These are phyloP conservation scores for Peromyscus leucopus DNA, from an alignment of 2,113 vertebrate species.

Conservation along the genomic window DNA sequence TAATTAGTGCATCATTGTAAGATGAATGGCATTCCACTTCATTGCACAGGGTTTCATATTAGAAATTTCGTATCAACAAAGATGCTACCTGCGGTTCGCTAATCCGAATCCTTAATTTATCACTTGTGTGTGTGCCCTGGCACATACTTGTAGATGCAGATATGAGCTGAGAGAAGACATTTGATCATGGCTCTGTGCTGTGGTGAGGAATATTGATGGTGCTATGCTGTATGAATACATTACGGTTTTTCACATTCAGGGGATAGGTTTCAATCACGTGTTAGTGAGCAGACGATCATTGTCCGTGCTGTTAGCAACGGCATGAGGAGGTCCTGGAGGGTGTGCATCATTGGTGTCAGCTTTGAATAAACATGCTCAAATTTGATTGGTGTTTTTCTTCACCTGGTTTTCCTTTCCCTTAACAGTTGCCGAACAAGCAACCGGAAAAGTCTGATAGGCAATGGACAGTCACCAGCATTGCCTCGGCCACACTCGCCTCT, in stretches of 20 bases:
- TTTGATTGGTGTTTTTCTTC: neutral
- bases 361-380: neutral
- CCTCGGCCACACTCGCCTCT: conserved; percentile 97
- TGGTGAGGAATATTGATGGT: conserved; percentile 70
- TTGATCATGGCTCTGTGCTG: conserved; percentile 30
- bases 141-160: conserved; percentile 36
- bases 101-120: conserved; percentile 68
- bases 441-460: conserved; percentile 97
- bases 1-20: conserved; percentile 86
- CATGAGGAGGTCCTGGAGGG: neutral
- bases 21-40: conserved; percentile 80
- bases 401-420: conserved; percentile 76
- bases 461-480: conserved; percentile 94
- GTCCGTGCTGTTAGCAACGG: neutral
- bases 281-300: neutral
- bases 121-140: conserved; percentile 58
- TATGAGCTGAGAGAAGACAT: conserved; percentile 34
- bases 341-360: neutral
- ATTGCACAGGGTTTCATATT: conserved; percentile 75
- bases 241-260: conserved; percentile 32
- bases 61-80: conserved; percentile 76
- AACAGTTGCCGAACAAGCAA: conserved; percentile 97
- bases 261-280: neutral
- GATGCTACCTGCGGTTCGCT: conserved; percentile 67
- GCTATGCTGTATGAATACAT: conserved; percentile 54